A percentile compares a stretch with the other conserved stretches of the same genome.
Evolutionary conservation across 2,888 invertebrate genomes (phyloP).

Genomic region (Microplitis deprimator): DNA sequence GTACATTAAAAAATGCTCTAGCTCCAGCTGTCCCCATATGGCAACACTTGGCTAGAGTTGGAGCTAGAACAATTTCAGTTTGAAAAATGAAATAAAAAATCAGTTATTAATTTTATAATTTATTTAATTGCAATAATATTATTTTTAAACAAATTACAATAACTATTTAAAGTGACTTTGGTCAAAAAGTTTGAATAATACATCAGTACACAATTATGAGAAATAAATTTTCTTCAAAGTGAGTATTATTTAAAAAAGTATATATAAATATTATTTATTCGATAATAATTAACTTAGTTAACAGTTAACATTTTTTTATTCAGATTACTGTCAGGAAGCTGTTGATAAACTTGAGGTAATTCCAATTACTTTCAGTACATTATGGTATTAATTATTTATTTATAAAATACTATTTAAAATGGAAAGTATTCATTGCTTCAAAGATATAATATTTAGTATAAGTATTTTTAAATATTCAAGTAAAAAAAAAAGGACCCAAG

Average conservation of each 20-base stretch:
- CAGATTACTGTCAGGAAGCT: not conserved
- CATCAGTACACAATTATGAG: too few species aligned
- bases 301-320: conserved; percentile 27
- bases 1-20: too few species aligned
- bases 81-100: too few species aligned
- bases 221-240: too few species aligned
- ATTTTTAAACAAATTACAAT: not conserved
- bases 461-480: not conserved
- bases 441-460: not conserved
- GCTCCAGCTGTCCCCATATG: too few species aligned
- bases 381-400: conserved; percentile 17
- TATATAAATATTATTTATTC: not conserved
- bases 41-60: too few species aligned
- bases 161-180: too few species aligned
- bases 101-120: too few species aligned
- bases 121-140: not conserved
- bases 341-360: not conserved
- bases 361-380: not conserved
- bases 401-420: not conserved
- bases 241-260: not conserved
- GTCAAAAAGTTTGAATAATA: too few species aligned
- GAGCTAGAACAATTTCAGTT: too few species aligned
- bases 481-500: not conserved
- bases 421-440: not conserved
- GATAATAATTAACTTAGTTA: not conserved